These are phyloP conservation scores for Mustelus asterias DNA, from an alignment of 2,113 vertebrate species.

Conservation along the genomic window DNA sequence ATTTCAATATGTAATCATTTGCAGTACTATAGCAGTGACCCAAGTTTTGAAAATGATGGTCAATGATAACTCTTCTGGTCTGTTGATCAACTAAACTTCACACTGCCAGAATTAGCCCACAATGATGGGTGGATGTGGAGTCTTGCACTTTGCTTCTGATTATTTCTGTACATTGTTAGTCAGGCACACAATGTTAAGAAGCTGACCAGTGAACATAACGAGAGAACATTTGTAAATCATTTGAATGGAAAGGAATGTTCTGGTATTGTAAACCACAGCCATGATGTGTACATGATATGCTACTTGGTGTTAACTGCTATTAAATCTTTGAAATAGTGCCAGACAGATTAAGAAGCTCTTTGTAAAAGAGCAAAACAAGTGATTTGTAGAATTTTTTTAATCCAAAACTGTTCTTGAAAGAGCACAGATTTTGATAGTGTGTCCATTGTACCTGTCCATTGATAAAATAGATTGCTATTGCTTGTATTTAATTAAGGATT, in stretches of 20 bases:
- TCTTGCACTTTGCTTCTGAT: conserved; percentile 38
- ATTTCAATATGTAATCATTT: conserved; percentile 13
- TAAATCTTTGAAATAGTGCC: conserved; percentile 39
- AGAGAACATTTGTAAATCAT: conserved; percentile 41
- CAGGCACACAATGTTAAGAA: conserved; percentile 39
- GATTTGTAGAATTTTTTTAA: neutral
- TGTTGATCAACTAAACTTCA: neutral
- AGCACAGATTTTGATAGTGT: neutral
- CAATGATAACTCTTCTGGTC: neutral
- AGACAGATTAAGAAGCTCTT: neutral
- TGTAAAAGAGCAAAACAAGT: neutral
- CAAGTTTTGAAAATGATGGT: neutral
- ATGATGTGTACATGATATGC: conserved; percentile 36
- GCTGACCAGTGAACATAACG: conserved; percentile 44
- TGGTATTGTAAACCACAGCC: conserved; percentile 42
- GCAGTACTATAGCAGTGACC: neutral
- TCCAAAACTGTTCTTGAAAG: neutral
- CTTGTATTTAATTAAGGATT: conserved; percentile 26
- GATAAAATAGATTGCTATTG: neutral
- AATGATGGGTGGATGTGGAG: neutral
- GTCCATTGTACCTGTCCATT: neutral
- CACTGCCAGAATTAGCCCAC: neutral
- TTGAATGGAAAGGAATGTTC: conserved; percentile 43
- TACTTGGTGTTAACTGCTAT: conserved; percentile 38
- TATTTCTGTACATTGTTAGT: conserved; percentile 42